Evolutionary conservation across 2,888 invertebrate species (phyloP).

Genomic region (Mythimna albipuncta): DNA sequence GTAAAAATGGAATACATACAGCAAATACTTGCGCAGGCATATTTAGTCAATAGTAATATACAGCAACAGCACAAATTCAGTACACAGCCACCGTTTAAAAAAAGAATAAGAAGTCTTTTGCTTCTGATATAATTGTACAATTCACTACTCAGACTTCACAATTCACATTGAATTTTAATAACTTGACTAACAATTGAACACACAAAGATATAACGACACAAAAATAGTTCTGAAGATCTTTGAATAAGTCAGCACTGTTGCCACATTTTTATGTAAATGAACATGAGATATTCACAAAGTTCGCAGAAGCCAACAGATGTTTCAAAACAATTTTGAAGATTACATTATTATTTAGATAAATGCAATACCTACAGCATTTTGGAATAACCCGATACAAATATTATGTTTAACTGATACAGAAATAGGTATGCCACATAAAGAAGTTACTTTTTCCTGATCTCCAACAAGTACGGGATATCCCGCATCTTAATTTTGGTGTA

Average conservation of each 20-base stretch:
- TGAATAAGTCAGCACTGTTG: background rate
- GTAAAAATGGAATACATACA: constrained; percentile 23
- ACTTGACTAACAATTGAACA: constrained; percentile 4
- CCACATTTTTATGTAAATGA: constrained; percentile 32
- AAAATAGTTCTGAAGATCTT: constrained; percentile 2
- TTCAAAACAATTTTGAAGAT: constrained; percentile 16
- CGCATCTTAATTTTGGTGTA: background rate
- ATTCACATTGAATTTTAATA: background rate
- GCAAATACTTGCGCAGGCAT: constrained; percentile 13
- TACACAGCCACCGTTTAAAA: background rate
- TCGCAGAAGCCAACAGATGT: constrained; percentile 9
- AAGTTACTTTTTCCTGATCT: background rate
- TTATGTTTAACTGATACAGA: background rate
- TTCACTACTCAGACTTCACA: background rate
- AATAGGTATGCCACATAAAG: background rate
- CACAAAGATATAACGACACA: background rate
- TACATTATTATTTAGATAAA: constrained; percentile 8
- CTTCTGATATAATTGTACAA: background rate
- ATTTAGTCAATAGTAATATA: background rate
- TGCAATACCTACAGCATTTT: constrained; percentile 12
- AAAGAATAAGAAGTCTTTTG: too few species aligned
- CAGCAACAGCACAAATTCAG: constrained; percentile 6
- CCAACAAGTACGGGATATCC: background rate
- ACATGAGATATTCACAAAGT: background rate
- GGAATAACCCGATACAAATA: background rate